Percentiles rank a stretch among this genome's conserved stretches.
These are phyloP conservation scores for Brienomyrus brachyistius DNA, from an alignment of 2,113 vertebrate genomes.

Conservation along the genomic window DNA sequence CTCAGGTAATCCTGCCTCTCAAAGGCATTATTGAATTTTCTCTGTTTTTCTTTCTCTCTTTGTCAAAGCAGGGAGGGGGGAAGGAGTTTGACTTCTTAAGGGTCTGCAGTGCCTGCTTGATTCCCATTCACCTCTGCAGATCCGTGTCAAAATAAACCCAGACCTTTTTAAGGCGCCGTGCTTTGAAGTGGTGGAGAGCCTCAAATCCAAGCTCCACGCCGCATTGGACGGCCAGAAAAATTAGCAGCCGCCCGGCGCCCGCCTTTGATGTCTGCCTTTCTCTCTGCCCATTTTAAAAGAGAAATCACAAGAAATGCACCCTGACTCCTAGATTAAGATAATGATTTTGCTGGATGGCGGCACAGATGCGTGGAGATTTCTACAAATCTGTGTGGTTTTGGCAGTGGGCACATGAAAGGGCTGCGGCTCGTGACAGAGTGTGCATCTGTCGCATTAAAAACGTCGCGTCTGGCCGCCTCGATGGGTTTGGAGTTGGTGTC, in stretches of 20 bases:
- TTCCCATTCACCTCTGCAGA: slow-evolving; percentile 78
- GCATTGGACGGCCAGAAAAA: slow-evolving; percentile 64
- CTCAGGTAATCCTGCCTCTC: slow-evolving; percentile 76
- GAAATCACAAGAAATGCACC: slow-evolving; percentile 70
- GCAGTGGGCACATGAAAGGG: slow-evolving; percentile 7
- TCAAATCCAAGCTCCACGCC: slow-evolving; percentile 70
- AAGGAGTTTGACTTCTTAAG: slow-evolving; percentile 59
- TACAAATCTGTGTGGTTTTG: slow-evolving; percentile 21
- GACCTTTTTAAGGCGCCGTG: slow-evolving; percentile 65
- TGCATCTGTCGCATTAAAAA: not conserved
- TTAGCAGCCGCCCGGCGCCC: slow-evolving; percentile 64
- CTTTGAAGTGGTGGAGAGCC: slow-evolving; percentile 77
- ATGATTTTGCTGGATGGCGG: slow-evolving; percentile 55
- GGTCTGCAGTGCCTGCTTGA: slow-evolving; percentile 63
- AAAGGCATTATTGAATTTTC: slow-evolving; percentile 74
- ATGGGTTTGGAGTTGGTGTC: not conserved
- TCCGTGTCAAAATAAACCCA: slow-evolving; percentile 73
- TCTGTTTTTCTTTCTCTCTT: slow-evolving; percentile 67
- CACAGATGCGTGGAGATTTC: slow-evolving; percentile 23
- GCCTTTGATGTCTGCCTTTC: slow-evolving; percentile 69
- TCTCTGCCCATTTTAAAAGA: slow-evolving; percentile 55
- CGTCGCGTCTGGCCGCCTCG: not conserved
- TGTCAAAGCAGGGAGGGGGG: slow-evolving; percentile 57
- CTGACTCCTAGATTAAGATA: slow-evolving; percentile 64
- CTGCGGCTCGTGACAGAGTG: not conserved